Evolutionary conservation across 2,888 invertebrate genomes (phyloP).

Genomic region (Gnatocerus cornutus): DNA sequence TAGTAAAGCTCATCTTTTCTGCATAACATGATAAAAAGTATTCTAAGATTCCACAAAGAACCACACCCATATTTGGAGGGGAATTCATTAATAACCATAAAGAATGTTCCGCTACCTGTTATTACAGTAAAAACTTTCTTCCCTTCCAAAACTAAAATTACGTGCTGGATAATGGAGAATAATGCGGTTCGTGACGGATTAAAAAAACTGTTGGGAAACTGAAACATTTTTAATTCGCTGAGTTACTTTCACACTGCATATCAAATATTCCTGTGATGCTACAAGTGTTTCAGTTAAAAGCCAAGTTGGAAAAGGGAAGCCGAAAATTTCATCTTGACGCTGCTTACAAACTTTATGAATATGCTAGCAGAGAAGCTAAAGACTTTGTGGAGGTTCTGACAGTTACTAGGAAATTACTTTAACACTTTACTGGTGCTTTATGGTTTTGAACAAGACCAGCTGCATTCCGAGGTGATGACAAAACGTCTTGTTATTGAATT

Average conservation of each 20-base stretch:
- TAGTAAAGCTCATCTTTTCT: no score
- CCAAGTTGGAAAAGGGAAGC: neutral
- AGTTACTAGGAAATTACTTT: neutral
- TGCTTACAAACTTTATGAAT: slow-evolving; percentile 2
- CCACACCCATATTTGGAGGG: neutral
- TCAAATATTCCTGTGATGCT: slow-evolving; percentile 1
- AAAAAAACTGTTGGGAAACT: neutral
- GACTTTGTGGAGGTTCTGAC: neutral
- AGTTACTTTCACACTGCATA: neutral
- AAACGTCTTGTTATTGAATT: neutral
- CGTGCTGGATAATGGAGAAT: slow-evolving; percentile 2
- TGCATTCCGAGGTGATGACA: neutral
- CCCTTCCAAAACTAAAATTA: slow-evolving; percentile 3
- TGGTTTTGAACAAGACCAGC: neutral
- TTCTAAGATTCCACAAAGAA: neutral
- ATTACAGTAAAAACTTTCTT: slow-evolving; percentile 8
- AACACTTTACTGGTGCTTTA: neutral
- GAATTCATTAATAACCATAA: slow-evolving; percentile 9
- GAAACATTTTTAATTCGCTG: neutral
- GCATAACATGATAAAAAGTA: no score
- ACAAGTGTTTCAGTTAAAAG: neutral
- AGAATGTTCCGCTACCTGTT: neutral
- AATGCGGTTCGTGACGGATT: neutral
- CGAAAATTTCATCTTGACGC: slow-evolving; percentile 1
- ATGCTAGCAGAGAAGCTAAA: slow-evolving; percentile 4